Evolutionary conservation across 2,797 vertebrate species (phyloP).

Genomic region (Percopsis omiscomaycus): DNA sequence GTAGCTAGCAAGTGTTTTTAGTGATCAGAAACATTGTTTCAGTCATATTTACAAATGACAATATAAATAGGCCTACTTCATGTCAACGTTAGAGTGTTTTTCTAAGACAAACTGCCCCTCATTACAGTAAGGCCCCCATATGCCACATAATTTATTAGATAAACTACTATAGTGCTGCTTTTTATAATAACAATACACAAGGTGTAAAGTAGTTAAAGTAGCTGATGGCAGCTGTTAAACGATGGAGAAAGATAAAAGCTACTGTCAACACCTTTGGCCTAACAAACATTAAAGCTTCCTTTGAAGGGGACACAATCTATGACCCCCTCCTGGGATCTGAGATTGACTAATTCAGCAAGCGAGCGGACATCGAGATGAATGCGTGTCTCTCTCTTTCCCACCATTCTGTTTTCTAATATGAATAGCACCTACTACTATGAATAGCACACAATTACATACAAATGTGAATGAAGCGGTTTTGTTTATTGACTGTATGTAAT

Average conservation of each 20-base stretch:
- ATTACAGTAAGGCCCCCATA: too few species aligned
- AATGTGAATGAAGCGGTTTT: background rate
- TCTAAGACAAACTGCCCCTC: background rate
- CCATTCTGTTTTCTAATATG: background rate
- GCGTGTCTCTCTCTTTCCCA: background rate
- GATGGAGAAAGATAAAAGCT: conserved; percentile 57
- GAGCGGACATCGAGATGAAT: conserved; percentile 31
- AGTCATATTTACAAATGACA: background rate
- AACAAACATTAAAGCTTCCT: conserved; percentile 65
- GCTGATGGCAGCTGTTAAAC: conserved; percentile 47
- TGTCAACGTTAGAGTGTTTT: background rate
- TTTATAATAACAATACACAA: conserved; percentile 38
- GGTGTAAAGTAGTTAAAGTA: conserved; percentile 11
- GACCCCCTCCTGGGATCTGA: conserved; percentile 19
- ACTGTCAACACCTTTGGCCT: conserved; percentile 58
- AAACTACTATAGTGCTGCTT: background rate
- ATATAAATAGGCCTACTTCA: background rate
- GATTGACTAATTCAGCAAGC: conserved; percentile 40
- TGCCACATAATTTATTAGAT: too few species aligned
- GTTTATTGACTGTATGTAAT: conserved; percentile 5
- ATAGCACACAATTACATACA: background rate
- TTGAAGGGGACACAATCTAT: conserved; percentile 57
- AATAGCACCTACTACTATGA: too few species aligned
- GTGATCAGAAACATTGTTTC: conserved; percentile 37
- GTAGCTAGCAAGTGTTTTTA: conserved; percentile 25